phyloP scores from a whole-genome alignment of 2,888 invertebrate genomes.

The Salticus scenicus region DNA sequence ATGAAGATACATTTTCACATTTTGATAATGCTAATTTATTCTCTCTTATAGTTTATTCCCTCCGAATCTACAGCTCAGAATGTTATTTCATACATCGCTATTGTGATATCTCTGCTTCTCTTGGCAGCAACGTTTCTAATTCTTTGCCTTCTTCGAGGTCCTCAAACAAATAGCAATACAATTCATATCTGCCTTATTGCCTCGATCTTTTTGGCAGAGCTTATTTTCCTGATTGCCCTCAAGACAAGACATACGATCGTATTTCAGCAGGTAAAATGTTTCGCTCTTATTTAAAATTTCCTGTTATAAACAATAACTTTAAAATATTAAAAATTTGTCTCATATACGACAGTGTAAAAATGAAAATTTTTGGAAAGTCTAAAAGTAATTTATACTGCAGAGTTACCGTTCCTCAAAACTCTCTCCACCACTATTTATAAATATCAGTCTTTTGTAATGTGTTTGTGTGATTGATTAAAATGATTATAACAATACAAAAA shows the following conservation, averaged over 20 bases:
- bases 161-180: conserved; percentile 86
- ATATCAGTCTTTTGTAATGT: no score
- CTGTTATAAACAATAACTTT: not conserved
- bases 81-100: conserved; percentile 91
- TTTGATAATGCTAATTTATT: no score
- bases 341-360: no score
- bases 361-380: no score
- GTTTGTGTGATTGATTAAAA: no score
- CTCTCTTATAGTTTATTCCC: conserved; percentile 53
- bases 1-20: no score
- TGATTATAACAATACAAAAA: no score
- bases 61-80: conserved; percentile 87
- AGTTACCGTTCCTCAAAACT: no score
- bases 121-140: conserved; percentile 86
- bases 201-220: conserved; percentile 88
- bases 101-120: conserved; percentile 87
- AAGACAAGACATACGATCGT: conserved; percentile 87
- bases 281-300: no score
- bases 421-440: no score
- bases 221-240: conserved; percentile 89
- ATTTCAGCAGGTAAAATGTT: conserved; percentile 87
- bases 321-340: no score
- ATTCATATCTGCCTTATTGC: conserved; percentile 94
- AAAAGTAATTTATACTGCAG: no score
- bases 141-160: conserved; percentile 86